These are phyloP conservation scores for Spisula solida DNA, from an alignment of 2,888 invertebrate species.

Conservation along the genomic window DNA sequence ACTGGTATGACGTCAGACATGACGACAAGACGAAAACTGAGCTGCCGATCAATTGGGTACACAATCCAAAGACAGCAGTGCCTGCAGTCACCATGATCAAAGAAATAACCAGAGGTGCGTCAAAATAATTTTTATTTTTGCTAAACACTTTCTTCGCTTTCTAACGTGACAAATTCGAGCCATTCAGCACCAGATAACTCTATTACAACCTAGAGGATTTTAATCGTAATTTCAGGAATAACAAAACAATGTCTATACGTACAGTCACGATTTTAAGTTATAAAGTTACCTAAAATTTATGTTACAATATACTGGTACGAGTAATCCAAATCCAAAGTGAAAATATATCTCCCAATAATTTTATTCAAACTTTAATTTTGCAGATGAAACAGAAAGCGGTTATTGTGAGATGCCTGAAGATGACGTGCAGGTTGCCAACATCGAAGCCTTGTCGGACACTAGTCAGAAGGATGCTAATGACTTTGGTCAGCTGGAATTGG, in stretches of 20 bases:
- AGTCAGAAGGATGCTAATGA: background rate
- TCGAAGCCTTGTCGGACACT: background rate
- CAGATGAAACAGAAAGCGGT: slow-evolving; percentile 43
- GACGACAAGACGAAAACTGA: slow-evolving; percentile 22
- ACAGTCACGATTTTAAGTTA: no score
- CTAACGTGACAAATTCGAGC: no score
- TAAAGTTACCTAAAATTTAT: no score
- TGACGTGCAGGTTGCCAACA: background rate
- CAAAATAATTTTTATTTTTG: background rate
- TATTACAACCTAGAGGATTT: no score
- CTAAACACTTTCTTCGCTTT: background rate
- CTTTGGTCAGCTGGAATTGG: slow-evolving; percentile 13
- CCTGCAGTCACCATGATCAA: slow-evolving; percentile 24
- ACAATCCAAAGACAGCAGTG: slow-evolving; percentile 38
- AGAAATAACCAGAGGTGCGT: slow-evolving; percentile 25
- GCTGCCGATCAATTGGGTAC: slow-evolving; percentile 42
- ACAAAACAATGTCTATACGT: no score
- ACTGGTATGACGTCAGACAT: slow-evolving; percentile 46
- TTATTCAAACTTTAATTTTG: background rate
- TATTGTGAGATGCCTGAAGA: slow-evolving; percentile 42
- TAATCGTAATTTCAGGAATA: no score
- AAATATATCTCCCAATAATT: background rate
- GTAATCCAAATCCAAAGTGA: background rate
- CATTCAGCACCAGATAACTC: no score
- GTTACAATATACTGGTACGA: no score